Evolutionary conservation across 2,888 invertebrate genomes (phyloP).

Genomic region (Epirrhoe alternata): DNA sequence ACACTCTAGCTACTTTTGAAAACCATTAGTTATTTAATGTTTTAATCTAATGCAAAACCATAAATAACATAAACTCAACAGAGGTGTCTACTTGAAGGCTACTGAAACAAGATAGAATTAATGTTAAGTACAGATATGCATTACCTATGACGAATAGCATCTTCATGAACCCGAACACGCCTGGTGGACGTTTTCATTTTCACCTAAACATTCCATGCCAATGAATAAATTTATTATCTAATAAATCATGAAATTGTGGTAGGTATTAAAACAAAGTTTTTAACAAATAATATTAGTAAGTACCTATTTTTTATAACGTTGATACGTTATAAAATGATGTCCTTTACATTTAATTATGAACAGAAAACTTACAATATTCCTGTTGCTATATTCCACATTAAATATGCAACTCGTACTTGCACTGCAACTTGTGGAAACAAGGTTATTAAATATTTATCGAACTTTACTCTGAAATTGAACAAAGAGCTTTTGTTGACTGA

Average conservation of each 20-base stretch:
- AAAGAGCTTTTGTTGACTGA: slow-evolving; percentile 20
- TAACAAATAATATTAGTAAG: neutral
- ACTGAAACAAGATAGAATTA: slow-evolving; percentile 51
- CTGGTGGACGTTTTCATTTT: slow-evolving; percentile 83
- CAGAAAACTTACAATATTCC: neutral
- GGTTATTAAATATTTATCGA: slow-evolving; percentile 9
- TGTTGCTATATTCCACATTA: neutral
- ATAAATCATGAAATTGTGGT: slow-evolving; percentile 3
- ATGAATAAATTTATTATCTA: slow-evolving; percentile 55
- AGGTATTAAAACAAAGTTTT: neutral
- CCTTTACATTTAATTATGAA: neutral
- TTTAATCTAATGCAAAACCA: slow-evolving; percentile 37
- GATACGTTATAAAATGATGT: neutral
- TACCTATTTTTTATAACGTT: too few species aligned
- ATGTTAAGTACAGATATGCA: slow-evolving; percentile 61
- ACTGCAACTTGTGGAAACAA: slow-evolving; percentile 13
- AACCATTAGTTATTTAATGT: slow-evolving; percentile 22
- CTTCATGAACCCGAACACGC: slow-evolving; percentile 84
- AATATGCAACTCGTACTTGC: slow-evolving; percentile 8
- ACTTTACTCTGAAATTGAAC: slow-evolving; percentile 12
- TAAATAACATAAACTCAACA: slow-evolving; percentile 32
- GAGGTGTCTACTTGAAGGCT: slow-evolving; percentile 42
- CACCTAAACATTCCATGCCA: slow-evolving; percentile 84
- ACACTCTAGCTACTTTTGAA: slow-evolving; percentile 28
- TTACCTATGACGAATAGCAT: slow-evolving; percentile 84